phyloP scores from a whole-genome alignment of 2,797 vertebrate genomes.

The Novumbra hubbsi region DNA sequence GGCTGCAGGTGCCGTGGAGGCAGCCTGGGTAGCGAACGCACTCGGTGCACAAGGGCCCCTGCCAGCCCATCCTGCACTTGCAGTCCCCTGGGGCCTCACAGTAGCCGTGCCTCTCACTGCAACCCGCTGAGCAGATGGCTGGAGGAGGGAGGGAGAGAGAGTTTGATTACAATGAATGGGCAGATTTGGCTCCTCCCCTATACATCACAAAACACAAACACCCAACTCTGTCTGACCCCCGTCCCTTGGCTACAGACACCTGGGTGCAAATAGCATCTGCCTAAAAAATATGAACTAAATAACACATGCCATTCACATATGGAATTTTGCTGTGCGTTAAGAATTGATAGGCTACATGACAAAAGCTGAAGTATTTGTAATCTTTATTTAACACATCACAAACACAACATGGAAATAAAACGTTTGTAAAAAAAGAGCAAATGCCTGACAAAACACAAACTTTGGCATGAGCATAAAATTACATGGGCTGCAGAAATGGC shows the following conservation, averaged over 20 bases:
- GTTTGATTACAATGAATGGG: slow-evolving; percentile 66
- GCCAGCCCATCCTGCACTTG: slow-evolving; percentile 82
- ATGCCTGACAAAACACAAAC: slow-evolving; percentile 66
- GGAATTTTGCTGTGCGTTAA: not conserved
- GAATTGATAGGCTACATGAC: not conserved
- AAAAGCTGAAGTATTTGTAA: not conserved
- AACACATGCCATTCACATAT: not conserved
- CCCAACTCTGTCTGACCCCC: slow-evolving; percentile 59
- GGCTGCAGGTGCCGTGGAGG: slow-evolving; percentile 76
- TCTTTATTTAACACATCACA: slow-evolving; percentile 64
- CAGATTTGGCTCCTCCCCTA: slow-evolving; percentile 37
- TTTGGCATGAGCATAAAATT: slow-evolving; percentile 74
- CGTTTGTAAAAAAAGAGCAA: slow-evolving; percentile 55
- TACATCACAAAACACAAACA: slow-evolving; percentile 41
- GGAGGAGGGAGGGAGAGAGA: slow-evolving; percentile 48
- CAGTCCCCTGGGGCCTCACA: slow-evolving; percentile 82
- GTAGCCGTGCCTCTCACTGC: slow-evolving; percentile 76
- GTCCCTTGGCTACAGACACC: too few species aligned
- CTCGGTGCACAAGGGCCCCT: slow-evolving; percentile 78
- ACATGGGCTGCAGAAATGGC: slow-evolving; percentile 48
- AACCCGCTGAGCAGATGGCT: slow-evolving; percentile 82
- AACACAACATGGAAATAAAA: slow-evolving; percentile 44
- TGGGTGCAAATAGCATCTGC: too few species aligned
- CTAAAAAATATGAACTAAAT: too few species aligned
- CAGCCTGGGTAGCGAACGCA: slow-evolving; percentile 79